Evolutionary conservation across 53 echinoderm and acorn worm genomes (phyloP), one percentile per base, ranked within the genome.

Genomic region (Astropecten irregularis): DNA sequence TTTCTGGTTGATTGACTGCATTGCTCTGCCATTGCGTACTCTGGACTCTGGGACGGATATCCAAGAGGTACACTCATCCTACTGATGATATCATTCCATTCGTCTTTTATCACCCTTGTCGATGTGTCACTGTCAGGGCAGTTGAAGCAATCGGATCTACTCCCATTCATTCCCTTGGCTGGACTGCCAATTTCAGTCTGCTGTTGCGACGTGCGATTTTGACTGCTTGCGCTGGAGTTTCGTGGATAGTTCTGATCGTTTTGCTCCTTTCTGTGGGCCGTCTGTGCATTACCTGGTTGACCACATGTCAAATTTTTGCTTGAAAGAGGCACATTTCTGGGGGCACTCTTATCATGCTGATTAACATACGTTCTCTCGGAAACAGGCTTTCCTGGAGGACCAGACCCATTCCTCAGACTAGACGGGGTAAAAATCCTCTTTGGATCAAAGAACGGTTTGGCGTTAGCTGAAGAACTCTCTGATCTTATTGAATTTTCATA

Each of bases 401-500:
- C n/a, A n/a, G n/a, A n/a, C n/a, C n/a, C n/a, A n/a, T n/a, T n/a
- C n/a, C n/a, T n/a, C n/a, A n/a, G n/a, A 39, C 23, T 67, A n/a
- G n/a, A n/a, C n/a, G n/a, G n/a, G n/a, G n/a, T n/a, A n/a, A n/a
- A n/a, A n/a, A n/a, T n/a, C n/a, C n/a, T n/a, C 65, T 50, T 85
- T 2, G 86, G 86, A 70, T 85, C 86, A 40, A 85, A 85, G 53
- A 85, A 85, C 4, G 65, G n/a, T 18, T 66, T 60, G 32, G 46
- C 30, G 9, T n/a, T 72, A 38, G 32, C 76, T 46, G 20, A 22
- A 76, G 26, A 54, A 57, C 76, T 38, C 56, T 27, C 27, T 56
- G 73, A 28, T 20, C 40, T 28, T 18, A 27, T 56, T 39, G 58
- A 40, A 22, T 40, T 76, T 25, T 56, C 39, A 25, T 15, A 20